Base-by-base conservation (phyloP, 2,113 vertebrate genomes). In the Ibidorhyncha struthersii region DNA sequence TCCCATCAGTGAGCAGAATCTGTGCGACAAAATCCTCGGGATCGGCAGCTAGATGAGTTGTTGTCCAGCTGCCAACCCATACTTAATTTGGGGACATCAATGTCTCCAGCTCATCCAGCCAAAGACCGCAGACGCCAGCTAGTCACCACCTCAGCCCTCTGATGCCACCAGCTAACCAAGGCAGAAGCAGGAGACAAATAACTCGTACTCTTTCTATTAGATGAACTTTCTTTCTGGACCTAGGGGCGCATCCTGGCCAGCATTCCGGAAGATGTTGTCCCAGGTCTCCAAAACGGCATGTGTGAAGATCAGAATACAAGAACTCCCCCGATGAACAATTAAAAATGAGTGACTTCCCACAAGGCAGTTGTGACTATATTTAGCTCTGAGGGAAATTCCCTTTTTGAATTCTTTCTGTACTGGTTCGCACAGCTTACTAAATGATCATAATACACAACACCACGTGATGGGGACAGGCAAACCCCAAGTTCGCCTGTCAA, bases 51-150 rank as follows among this genome's bases (percentile, higher is more conserved):
- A 8, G 21, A 34, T 1, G 40, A 43, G 71, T 0, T 52, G 45
- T 30, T 29, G 23, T 8, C 9, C 16, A 12, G 43, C 40, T 83
- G 72, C 70, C 66, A 67, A 16, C n/a, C 23, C 30, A 26, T 32
- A 2, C 8, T 47, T 36, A 18, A 65, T 50, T 7, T 40, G 10
- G 26, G 7, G 62, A 11, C 12, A 58, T 9, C 19, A 3, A 1
- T 0, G 1, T 4, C 26, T 12, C 45, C 59, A n/a, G 18, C 20
- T 49, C 27, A 27, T 14, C 47, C 59, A 49, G 77, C 40, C 58
- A 11, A 47, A 38, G 40, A 19, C 13, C 2, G 2, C 0, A 0
- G 63, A 15, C 1, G 6, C 23, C 45, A 21, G 34, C 70, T 18
- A 12, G 63, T 22, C 59, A 69, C 45, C 69, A 30, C 67, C 78